Base-by-base conservation (phyloP, 2,113 vertebrate genomes). In the Pteronura brasiliensis region DNA sequence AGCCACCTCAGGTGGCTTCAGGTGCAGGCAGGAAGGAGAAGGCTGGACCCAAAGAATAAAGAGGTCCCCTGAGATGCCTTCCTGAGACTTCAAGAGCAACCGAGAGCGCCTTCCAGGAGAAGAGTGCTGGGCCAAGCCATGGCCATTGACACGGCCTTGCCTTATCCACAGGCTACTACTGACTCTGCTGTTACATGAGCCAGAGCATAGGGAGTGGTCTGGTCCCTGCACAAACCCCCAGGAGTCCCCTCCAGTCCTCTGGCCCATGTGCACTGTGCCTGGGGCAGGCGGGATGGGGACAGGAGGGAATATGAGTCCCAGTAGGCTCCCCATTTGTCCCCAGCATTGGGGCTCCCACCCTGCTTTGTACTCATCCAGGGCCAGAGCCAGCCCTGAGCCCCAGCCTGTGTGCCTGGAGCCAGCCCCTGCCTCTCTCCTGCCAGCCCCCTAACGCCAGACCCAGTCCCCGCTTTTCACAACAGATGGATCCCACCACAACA, bases 401-500 rank as follows among this genome's bases (percentile, higher is more conserved):
- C 12, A 44, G 42, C 9, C 72, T 39, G 23, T 17, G 57, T 31
- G 29, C 49, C 39, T 29, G 4, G 3, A 3, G 18, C 0, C 27
- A 0, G 0, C 8, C 44, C 18, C 47, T 59, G 12, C 67, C 47
- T 8, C 29, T 31, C 39, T 36, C 15, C 13, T 13, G n/a, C 76
- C 67, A 20, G 42, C 1, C 10, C 25, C 55, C 65, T 52, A n/a
- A 44, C 12, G 17, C 49, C 11, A 69, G 23, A 34, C 25, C 31
- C 17, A 11, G 42, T 65, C 76, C 36, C 88, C 67, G 39, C 34
- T 57, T 42, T 20, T 71, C 17, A 15, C 34, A 14, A 21, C 14
- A 65, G 2, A 10, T 13, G 0, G 6, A 1, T 29, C 55, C 57
- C 21, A 42, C 57, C n/a, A 7, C 1, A 0, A 13, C 6, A 1